A percentile compares a stretch with the other conserved stretches of the same genome.
Evolutionary conservation across 2,113 vertebrate genomes (phyloP).

Genomic region (Hemibagrus wyckioides): DNA sequence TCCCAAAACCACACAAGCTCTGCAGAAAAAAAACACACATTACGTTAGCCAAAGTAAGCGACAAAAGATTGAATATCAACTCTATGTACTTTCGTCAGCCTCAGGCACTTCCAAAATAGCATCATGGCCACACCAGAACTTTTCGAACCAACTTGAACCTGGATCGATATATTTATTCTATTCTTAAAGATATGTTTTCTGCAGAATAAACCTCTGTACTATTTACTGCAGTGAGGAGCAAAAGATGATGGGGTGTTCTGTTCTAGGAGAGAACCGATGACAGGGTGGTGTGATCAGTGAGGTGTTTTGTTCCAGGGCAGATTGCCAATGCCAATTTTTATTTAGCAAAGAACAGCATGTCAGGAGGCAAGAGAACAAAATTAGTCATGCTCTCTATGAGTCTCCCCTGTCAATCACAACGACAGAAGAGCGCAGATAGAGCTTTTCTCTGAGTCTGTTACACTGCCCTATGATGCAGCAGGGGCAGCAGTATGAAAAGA

Average conservation of each 20-base stretch:
- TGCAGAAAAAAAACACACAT: constrained; percentile 64
- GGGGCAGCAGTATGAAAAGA: background rate
- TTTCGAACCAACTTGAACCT: background rate
- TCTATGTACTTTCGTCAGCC: background rate
- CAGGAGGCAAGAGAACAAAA: background rate
- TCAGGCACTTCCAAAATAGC: background rate
- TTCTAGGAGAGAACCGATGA: background rate
- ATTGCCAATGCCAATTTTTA: background rate
- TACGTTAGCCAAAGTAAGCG: background rate
- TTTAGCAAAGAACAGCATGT: background rate
- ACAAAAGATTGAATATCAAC: background rate
- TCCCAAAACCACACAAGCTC: constrained; percentile 92
- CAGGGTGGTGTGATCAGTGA: background rate
- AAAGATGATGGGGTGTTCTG: background rate
- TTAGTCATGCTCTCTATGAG: background rate
- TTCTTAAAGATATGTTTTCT: background rate
- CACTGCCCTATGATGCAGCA: background rate
- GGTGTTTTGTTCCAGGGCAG: too few relatives aligned
- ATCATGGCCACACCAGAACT: background rate
- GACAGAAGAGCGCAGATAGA: background rate
- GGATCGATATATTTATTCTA: background rate
- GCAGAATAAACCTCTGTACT: background rate
- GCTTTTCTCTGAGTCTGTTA: background rate
- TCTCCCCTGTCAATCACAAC: background rate
- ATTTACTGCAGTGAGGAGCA: background rate